Evolutionary conservation across 2,113 vertebrate species (phyloP).

Genomic region (Colistium nudipinnis): DNA sequence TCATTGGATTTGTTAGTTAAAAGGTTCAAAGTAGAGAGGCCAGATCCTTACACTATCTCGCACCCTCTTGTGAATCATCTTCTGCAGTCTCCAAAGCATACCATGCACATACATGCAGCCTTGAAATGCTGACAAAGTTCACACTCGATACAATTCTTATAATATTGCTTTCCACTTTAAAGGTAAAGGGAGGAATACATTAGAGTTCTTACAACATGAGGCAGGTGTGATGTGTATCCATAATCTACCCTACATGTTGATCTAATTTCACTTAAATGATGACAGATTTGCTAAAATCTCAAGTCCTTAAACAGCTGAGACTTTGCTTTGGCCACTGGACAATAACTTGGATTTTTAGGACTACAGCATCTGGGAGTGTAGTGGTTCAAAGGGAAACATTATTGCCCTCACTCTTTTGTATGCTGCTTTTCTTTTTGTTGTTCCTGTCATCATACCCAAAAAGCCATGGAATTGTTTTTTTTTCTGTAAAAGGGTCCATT

Average conservation of each 20-base stretch:
- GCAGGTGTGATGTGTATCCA: neutral
- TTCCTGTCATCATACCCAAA: neutral
- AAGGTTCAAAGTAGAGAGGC: too few relatives aligned
- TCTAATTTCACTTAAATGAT: neutral
- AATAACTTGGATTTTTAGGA: neutral
- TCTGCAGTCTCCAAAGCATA: too few relatives aligned
- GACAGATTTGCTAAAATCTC: too few relatives aligned
- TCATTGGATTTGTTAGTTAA: too few relatives aligned
- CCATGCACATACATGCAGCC: neutral
- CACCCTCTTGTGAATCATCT: neutral
- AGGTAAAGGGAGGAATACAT: too few relatives aligned
- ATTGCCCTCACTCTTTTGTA: neutral
- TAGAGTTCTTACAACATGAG: too few relatives aligned
- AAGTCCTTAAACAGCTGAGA: too few relatives aligned
- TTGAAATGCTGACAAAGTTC: neutral
- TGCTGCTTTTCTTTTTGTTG: neutral
- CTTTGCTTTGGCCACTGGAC: too few relatives aligned
- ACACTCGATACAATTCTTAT: too few relatives aligned
- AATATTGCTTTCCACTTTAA: too few relatives aligned
- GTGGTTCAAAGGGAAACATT: conserved; percentile 24
- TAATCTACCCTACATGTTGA: neutral
- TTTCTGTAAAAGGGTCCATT: neutral
- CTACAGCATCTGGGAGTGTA: too few relatives aligned
- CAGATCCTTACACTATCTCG: neutral
- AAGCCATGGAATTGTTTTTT: conserved; percentile 2